Percentiles rank a stretch among this genome's conserved stretches.
These are phyloP conservation scores for Connochaetes taurinus DNA, from an alignment of 2,113 vertebrate genomes.

Conservation along the genomic window DNA sequence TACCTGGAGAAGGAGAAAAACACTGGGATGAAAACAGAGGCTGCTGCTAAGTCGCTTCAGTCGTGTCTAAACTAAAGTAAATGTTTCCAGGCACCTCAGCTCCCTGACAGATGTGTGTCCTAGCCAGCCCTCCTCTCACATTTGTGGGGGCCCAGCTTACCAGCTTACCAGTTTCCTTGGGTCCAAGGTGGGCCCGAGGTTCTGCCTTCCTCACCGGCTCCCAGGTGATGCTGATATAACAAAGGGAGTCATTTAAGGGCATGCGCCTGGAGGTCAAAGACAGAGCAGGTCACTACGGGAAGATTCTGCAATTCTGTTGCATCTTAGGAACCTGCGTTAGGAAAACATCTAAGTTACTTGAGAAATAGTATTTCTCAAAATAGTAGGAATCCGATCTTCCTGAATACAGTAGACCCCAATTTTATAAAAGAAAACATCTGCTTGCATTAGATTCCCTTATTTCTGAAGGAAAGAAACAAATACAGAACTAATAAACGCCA, in stretches of 20 bases:
- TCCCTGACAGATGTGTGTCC: neutral
- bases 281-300: neutral
- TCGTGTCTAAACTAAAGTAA: neutral
- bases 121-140: accelerated
- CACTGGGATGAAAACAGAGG: neutral
- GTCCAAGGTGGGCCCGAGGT: neutral
- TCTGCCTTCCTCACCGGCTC: neutral
- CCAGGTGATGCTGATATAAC: accelerated
- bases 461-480: neutral
- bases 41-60: too few relatives aligned
- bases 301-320: too few relatives aligned
- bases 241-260: neutral
- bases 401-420: neutral
- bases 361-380: neutral
- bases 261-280: neutral
- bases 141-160: neutral
- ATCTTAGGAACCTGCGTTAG: accelerated
- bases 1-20: neutral
- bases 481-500: neutral
- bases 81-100: accelerated
- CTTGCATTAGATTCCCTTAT: neutral
- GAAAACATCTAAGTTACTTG: neutral
- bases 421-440: neutral
- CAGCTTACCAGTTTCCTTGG: neutral
- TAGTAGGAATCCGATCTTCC: neutral